Percentiles rank a stretch among this genome's conserved stretches.
phyloP scores from a whole-genome alignment of 2,888 invertebrate genomes.

The Melinopterus prodromus region DNA sequence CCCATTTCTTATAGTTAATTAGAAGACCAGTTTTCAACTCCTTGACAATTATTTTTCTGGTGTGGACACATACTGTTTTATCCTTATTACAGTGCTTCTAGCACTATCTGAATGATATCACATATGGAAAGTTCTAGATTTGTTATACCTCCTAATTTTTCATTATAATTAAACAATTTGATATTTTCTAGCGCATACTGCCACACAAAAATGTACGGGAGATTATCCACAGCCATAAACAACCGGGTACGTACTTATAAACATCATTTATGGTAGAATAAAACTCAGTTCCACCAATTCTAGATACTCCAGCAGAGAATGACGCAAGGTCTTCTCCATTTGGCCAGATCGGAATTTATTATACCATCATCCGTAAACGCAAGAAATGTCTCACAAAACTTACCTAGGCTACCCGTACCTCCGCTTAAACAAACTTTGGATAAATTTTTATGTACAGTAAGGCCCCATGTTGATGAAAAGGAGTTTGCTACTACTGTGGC shows the following conservation, averaged over 20 bases:
- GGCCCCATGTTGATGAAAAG: conserved; percentile 76
- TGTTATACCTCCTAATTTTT: neutral
- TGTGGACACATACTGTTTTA: neutral
- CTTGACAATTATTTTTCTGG: conserved; percentile 15
- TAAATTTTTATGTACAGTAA: conserved; percentile 77
- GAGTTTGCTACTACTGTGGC: conserved; percentile 75
- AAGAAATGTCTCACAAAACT: conserved; percentile 54
- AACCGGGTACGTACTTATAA: conserved; percentile 26
- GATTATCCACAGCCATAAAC: conserved; percentile 16
- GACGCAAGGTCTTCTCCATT: conserved; percentile 30
- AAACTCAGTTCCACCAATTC: neutral
- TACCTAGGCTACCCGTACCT: conserved; percentile 84
- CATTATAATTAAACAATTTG: neutral
- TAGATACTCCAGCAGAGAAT: conserved; percentile 28
- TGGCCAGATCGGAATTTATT: conserved; percentile 28
- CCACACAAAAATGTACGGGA: conserved; percentile 27
- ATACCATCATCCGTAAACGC: conserved; percentile 26
- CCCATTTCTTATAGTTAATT: no score
- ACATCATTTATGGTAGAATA: conserved; percentile 28
- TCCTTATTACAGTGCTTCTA: neutral
- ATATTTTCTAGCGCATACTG: conserved; percentile 23
- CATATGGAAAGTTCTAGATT: conserved; percentile 19
- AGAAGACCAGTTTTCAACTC: neutral
- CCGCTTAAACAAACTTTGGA: conserved; percentile 79
- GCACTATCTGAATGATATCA: neutral